Evolutionary conservation across 30 jellyfish, hydroid and myxozoan genomes (phyloP).

Genomic region (Turritopsis dohrnii): DNA sequence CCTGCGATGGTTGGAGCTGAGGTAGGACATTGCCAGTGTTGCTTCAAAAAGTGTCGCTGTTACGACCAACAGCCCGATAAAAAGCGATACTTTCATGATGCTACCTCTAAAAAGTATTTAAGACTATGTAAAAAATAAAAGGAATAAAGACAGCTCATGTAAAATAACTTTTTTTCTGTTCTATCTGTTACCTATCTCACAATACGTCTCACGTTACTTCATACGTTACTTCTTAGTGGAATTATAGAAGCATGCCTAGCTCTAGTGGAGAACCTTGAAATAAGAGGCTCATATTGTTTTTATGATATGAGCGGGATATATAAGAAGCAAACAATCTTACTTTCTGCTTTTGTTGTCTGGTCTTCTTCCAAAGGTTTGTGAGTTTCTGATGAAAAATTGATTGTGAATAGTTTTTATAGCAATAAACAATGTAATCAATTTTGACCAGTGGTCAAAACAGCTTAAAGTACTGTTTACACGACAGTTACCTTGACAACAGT

Average conservation of each 20-base stretch:
- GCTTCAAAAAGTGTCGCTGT: background rate
- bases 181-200: background rate
- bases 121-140: too few species aligned
- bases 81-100: background rate
- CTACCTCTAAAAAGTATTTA: background rate
- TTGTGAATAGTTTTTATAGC: background rate
- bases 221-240: background rate
- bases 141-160: background rate
- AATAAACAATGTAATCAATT: background rate
- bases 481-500: too few species aligned
- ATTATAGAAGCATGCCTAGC: too few species aligned
- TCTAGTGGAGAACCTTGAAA: too few species aligned
- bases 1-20: background rate
- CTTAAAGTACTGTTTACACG: background rate
- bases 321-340: too few species aligned
- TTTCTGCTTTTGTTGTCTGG: too few species aligned
- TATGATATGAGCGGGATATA: too few species aligned
- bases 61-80: background rate
- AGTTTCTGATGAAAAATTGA: background rate
- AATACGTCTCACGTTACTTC: too few species aligned
- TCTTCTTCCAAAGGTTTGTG: background rate
- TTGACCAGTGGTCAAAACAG: background rate
- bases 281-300: too few species aligned
- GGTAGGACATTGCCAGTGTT: background rate
- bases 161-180: too few species aligned